These are phyloP conservation scores for Albula glossodonta DNA, from an alignment of 2,113 vertebrate species.

Conservation along the genomic window DNA sequence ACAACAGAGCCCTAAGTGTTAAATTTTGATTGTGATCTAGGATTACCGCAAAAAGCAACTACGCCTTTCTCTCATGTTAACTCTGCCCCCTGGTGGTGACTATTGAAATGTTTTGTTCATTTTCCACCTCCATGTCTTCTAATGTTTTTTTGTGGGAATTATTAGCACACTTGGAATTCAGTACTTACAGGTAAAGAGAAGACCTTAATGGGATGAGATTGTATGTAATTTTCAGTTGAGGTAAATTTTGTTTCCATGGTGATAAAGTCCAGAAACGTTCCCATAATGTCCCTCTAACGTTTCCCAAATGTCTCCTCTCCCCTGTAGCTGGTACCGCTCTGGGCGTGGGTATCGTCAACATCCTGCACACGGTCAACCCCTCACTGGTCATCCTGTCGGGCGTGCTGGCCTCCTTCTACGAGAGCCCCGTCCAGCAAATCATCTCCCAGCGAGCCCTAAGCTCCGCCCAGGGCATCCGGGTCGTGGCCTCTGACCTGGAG, in stretches of 20 bases:
- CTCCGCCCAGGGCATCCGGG: constrained; percentile 79
- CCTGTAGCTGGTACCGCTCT: constrained; percentile 83
- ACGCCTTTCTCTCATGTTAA: not conserved
- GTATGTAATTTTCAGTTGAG: too few relatives aligned
- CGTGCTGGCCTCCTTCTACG: constrained; percentile 82
- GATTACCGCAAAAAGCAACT: not conserved
- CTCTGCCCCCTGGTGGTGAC: not conserved
- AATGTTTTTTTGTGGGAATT: too few relatives aligned
- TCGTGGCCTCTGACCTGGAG: constrained; percentile 82
- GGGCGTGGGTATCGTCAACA: constrained; percentile 89
- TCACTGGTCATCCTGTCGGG: constrained; percentile 93
- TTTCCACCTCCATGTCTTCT: too few relatives aligned
- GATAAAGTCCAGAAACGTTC: too few relatives aligned
- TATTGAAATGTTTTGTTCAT: not conserved
- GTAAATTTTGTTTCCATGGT: too few relatives aligned
- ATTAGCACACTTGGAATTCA: too few relatives aligned
- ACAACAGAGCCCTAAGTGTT: not conserved
- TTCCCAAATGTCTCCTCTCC: not conserved
- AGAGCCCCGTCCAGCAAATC: constrained; percentile 77
- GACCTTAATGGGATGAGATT: too few relatives aligned
- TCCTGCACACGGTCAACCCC: constrained; percentile 92
- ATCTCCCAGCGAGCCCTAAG: constrained; percentile 80
- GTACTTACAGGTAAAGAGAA: too few relatives aligned
- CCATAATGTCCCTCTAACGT: not conserved
- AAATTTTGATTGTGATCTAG: not conserved